Evolutionary conservation across 2,797 vertebrate genomes (phyloP).

Genomic region (Peromyscus eremicus): DNA sequence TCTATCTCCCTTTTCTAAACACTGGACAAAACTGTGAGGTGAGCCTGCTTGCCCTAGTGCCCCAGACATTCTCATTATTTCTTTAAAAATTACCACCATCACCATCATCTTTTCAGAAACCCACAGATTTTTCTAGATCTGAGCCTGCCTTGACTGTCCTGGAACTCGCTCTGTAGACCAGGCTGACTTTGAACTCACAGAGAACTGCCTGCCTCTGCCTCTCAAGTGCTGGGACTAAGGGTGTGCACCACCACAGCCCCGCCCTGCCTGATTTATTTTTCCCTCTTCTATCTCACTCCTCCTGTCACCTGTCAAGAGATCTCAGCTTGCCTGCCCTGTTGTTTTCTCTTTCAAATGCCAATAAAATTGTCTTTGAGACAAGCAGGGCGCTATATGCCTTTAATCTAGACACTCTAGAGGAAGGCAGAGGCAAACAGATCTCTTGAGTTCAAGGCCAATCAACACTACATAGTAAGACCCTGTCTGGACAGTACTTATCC

Average conservation of each 20-base stretch:
- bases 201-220: background rate
- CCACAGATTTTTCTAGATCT: background rate
- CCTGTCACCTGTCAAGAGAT: background rate
- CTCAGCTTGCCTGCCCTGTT: background rate
- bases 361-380: background rate
- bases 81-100: too few species aligned
- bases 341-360: background rate
- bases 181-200: background rate
- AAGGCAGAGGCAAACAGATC: background rate
- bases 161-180: background rate
- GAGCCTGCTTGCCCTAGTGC: background rate
- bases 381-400: background rate
- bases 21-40: background rate
- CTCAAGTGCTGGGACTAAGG: background rate
- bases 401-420: background rate
- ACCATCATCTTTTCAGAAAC: background rate
- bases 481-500: background rate
- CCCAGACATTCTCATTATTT: background rate
- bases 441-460: background rate
- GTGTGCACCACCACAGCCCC: fast-evolving
- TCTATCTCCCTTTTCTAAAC: background rate
- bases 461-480: background rate
- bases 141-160: background rate
- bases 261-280: background rate
- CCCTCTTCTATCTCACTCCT: too few species aligned